Evolutionary conservation across 2,888 invertebrate species (phyloP).

Genomic region (Dinocampus coccinellae): DNA sequence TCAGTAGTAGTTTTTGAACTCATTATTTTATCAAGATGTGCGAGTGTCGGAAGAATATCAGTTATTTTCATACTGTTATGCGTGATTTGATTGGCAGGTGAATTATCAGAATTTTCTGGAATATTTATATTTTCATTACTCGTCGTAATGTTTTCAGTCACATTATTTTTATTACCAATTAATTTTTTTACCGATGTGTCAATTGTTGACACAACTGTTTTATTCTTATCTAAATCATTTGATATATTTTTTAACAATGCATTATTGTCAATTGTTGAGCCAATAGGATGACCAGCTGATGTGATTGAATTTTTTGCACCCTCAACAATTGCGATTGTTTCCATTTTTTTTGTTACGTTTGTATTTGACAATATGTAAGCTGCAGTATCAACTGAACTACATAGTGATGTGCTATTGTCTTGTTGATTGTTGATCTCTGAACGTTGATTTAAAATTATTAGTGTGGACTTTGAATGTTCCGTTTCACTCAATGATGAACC

Average conservation of each 20-base stretch:
- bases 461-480: conserved; percentile 27
- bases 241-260: background rate
- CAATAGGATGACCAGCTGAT: background rate
- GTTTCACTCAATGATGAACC: conserved; percentile 49
- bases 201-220: background rate
- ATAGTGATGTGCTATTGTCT: conserved; percentile 37
- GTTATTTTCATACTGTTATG: conserved; percentile 31
- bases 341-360: conserved; percentile 54
- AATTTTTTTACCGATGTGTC: too few species aligned
- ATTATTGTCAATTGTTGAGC: background rate
- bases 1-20: background rate
- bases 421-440: background rate
- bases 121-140: background rate
- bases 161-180: too few species aligned
- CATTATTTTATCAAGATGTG: conserved; percentile 33
- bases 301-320: conserved; percentile 36
- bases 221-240: too few species aligned
- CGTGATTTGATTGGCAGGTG: background rate
- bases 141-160: background rate
- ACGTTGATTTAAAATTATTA: background rate
- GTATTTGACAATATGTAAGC: conserved; percentile 58
- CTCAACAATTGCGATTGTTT: conserved; percentile 51
- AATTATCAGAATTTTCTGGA: background rate
- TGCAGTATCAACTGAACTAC: conserved; percentile 59
- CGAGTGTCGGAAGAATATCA: conserved; percentile 41